Evolutionary conservation across 2,113 vertebrate genomes (phyloP), one percentile per base, ranked within the genome.

Genomic region (Phyllopteryx taeniolatus): DNA sequence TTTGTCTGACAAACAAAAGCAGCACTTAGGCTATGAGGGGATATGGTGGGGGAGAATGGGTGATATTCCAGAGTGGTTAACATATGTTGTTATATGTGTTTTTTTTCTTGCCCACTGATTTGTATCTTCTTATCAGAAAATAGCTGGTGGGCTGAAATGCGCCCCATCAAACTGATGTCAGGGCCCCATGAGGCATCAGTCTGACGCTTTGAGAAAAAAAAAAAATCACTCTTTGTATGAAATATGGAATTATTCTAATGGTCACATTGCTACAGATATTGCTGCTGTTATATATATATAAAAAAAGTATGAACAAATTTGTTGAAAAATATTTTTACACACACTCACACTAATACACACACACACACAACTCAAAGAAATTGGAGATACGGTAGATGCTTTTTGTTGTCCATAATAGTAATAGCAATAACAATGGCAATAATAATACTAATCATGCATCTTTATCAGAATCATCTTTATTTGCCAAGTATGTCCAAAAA

Each of bases 21-120:
- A 87, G 83, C 76, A 80, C 73, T 82, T 46, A 76, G 61, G 43
- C n/a, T 35, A 19, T 42, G 49, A 47, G 69, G 74, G 60, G 39
- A 42, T 47, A 20, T 42, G 8, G 33, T 72, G 79, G 82, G 89
- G 91, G 92, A 91, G 91, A 1, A 57, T 59, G 22, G 11, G 22
- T 31, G 22, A 85, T 90, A 90, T 91, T 87, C 76, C 83, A 74
- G 83, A 87, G 87, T 86, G 81, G 88, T 82, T 87, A 86, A 87
- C 90, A 88, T 91, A 88, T 90, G 90, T 87, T 71, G 69, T 80
- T 91, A 89, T 90, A 86, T 89, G 85, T 84, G 84, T 84, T 88
- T 88, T 91, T 90, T 92, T 92, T 22, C 20, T 44, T 65, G 63
- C 14, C 84, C 72, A 80, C 77, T 82, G 92, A 92, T 93, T 83